These are phyloP conservation scores for Galerucella calmariensis DNA, from an alignment of 2,888 invertebrate genomes.

Conservation along the genomic window DNA sequence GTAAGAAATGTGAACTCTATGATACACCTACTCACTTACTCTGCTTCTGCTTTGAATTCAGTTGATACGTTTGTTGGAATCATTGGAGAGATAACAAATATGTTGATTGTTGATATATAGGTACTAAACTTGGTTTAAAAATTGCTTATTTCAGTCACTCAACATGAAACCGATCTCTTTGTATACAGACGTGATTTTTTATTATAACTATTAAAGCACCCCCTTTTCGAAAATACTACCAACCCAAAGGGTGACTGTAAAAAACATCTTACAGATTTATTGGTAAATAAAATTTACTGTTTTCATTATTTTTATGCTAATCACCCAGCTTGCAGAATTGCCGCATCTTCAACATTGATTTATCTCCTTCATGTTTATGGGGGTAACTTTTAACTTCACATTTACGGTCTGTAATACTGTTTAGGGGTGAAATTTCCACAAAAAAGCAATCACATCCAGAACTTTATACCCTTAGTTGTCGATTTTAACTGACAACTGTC, in stretches of 20 bases:
- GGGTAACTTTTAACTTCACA: constrained; percentile 10
- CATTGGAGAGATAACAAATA: too few species aligned
- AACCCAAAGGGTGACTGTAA: not conserved
- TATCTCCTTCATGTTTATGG: constrained; percentile 10
- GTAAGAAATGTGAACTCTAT: too few species aligned
- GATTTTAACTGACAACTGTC: not conserved
- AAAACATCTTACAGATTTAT: constrained; percentile 8
- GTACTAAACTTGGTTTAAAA: too few species aligned
- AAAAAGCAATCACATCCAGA: not conserved
- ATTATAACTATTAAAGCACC: not conserved
- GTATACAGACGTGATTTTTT: not conserved
- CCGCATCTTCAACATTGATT: constrained; percentile 16
- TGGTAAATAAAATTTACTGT: constrained; percentile 15
- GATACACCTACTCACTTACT: too few species aligned
- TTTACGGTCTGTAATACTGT: constrained; percentile 8
- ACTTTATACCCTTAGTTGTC: not conserved
- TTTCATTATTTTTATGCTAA: constrained; percentile 22
- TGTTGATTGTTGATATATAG: too few species aligned
- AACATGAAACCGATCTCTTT: too few species aligned
- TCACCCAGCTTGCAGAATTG: not conserved
- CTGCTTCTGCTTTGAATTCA: too few species aligned
- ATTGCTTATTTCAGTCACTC: too few species aligned
- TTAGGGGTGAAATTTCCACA: not conserved
- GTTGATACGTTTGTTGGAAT: too few species aligned
- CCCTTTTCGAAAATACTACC: not conserved